Conservation (phyloP, 2,888 invertebrate genomes). For the Euplagia quadripunctaria region DNA sequence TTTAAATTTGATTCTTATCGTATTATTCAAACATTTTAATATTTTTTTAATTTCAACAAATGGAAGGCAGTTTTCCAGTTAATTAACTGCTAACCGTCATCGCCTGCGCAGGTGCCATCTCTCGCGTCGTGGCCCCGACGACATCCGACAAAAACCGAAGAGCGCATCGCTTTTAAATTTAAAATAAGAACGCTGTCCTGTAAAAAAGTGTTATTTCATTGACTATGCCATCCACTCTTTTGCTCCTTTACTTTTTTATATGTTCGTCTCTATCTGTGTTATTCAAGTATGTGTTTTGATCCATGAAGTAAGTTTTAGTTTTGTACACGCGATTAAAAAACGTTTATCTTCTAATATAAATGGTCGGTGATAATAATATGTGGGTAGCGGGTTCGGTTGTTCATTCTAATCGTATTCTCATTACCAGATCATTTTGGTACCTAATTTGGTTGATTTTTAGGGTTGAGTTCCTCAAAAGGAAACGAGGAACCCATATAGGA, state of each 20-base stretch:
- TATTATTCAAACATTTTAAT: too few species aligned
- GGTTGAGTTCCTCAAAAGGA: too few species aligned
- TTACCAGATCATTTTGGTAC: too few species aligned
- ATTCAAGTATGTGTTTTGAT: constrained; percentile 35
- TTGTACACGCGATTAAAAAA: constrained; percentile 15
- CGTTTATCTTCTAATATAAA: background rate
- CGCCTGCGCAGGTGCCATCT: constrained; percentile 11
- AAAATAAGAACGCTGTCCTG: constrained; percentile 35
- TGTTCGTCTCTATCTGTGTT: constrained; percentile 18
- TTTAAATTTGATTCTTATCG: too few species aligned
- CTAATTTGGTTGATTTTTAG: too few species aligned
- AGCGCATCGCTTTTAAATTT: constrained; percentile 41
- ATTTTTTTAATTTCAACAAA: too few species aligned
- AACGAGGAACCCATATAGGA: too few species aligned
- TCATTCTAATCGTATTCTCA: too few species aligned
- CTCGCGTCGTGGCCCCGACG: constrained; percentile 43
- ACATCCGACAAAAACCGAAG: constrained; percentile 48
- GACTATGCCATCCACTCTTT: constrained; percentile 22
- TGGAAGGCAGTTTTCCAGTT: background rate
- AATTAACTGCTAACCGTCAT: constrained; percentile 33
- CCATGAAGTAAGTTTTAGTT: constrained; percentile 49
- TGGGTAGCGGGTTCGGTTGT: too few species aligned
- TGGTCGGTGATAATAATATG: background rate
- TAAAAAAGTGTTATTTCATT: constrained; percentile 39
- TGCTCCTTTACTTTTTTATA: constrained; percentile 7